Base-by-base conservation (phyloP, 1,140 invertebrate species). In the Drosophila nigrodunni region DNA sequence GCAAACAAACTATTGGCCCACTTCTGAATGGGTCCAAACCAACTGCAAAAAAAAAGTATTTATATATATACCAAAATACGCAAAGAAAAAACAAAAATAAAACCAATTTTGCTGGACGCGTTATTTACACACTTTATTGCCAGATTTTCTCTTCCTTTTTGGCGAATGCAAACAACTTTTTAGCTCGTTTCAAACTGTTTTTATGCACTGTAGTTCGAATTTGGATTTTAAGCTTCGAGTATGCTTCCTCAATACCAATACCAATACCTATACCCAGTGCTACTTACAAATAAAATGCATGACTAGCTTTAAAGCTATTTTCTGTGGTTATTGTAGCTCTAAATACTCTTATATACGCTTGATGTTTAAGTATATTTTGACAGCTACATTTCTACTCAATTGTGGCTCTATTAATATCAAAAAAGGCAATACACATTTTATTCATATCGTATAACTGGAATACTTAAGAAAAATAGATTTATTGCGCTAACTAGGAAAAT, bases 111-210 rank as follows among this genome's bases (percentile, higher is more conserved):
- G 35, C 37, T 10, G 25, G 11, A 61, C 66, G 57, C 57, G 37
- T 62, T 37, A 37, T 47, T 70, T 46, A 18, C 59, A 34, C 59
- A 70, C 21, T 70, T 62, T 70, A 70, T 39, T 54, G 18, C 58
- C 67, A 35, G 30, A 47, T 52, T 62, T 70, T 52, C 37, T 25
- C 6, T 46, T 13, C 35, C 58, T 54, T 41, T 25, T 25, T 18
- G 10, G 2, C 35, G 1, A 15, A 11, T 21, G 30, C n/a, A 15
- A 64, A 46, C 50, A 65, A 55, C 50, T 55, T 43, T 46, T 15
- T 39, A 46, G 62, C 62, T 55, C 41, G 55, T 65, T 46, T 65
- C 50, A 55, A 65, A 55, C 62, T 55, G 55, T 55, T 65, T 65
- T 55, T 65, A 65, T 55, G 50, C 62, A 43, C 13, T 46, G n/a